Percentiles rank a stretch among this genome's conserved stretches.
Conservation (phyloP, 1,140 invertebrate species). For the Camponotus vicinus region DNA sequence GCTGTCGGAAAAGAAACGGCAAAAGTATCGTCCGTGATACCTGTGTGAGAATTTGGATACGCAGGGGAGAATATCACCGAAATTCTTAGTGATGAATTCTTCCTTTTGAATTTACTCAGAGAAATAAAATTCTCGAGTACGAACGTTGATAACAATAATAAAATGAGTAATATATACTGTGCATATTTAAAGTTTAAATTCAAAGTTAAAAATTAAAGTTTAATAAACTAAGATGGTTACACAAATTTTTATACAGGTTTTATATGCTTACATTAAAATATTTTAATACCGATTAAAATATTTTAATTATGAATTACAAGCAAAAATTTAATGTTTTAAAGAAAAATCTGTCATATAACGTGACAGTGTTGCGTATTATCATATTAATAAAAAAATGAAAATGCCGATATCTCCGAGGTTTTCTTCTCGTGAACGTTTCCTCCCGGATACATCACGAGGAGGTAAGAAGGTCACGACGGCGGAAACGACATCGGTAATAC, state of each 20-base stretch:
- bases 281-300: background rate
- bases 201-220: background rate
- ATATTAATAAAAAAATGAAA: background rate
- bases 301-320: no score
- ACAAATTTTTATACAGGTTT: no score
- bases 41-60: background rate
- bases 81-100: slow-evolving; percentile 9
- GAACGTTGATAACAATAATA: background rate
- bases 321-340: background rate
- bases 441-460: background rate
- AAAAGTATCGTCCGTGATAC: slow-evolving; percentile 69
- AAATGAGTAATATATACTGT: background rate
- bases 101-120: slow-evolving; percentile 10
- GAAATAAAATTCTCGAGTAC: background rate
- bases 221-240: no score
- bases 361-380: background rate
- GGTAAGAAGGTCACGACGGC: slow-evolving; percentile 37
- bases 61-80: slow-evolving; percentile 12
- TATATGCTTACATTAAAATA: background rate
- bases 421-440: background rate
- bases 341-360: background rate
- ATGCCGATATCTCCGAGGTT: background rate
- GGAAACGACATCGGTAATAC: slow-evolving; percentile 72
- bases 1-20: slow-evolving; percentile 53
- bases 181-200: background rate